Evolutionary conservation across 2,888 invertebrate genomes (phyloP).

Genomic region (Cosmopolites sordidus): DNA sequence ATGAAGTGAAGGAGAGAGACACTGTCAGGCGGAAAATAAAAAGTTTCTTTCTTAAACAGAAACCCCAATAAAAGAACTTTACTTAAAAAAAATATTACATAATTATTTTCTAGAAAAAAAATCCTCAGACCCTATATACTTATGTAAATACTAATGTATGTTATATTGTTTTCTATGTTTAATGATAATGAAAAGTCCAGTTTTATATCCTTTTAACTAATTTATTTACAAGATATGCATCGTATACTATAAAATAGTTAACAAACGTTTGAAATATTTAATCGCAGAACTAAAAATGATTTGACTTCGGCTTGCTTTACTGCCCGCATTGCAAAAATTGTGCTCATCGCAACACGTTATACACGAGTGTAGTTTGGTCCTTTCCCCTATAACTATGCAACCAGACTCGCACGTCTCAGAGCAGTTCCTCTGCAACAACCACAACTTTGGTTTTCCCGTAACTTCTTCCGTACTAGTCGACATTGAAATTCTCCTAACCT

Average conservation of each 20-base stretch:
- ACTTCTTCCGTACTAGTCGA: slow-evolving; percentile 78
- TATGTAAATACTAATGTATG: too few species aligned
- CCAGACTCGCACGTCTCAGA: slow-evolving; percentile 80
- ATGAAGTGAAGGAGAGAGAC: too few species aligned
- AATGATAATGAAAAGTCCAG: too few species aligned
- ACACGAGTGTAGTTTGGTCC: slow-evolving; percentile 83
- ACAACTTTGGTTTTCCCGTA: slow-evolving; percentile 71
- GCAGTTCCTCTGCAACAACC: slow-evolving; percentile 81
- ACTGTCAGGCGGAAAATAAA: too few species aligned
- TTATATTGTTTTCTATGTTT: too few species aligned
- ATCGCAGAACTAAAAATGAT: background rate
- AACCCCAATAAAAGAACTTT: too few species aligned
- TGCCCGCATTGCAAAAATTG: slow-evolving; percentile 75
- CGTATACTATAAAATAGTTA: background rate
- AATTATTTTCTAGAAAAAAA: too few species aligned
- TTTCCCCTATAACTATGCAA: slow-evolving; percentile 83
- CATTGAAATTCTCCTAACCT: slow-evolving; percentile 81
- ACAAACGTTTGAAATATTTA: background rate
- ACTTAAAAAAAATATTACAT: too few species aligned
- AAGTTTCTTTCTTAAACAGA: too few species aligned
- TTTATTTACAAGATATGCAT: too few species aligned
- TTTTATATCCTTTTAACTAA: too few species aligned
- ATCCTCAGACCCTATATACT: too few species aligned
- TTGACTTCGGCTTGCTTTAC: slow-evolving; percentile 1
- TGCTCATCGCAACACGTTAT: slow-evolving; percentile 79